Base-by-base conservation (phyloP, 2,113 vertebrate species). In the Marmota monax region DNA sequence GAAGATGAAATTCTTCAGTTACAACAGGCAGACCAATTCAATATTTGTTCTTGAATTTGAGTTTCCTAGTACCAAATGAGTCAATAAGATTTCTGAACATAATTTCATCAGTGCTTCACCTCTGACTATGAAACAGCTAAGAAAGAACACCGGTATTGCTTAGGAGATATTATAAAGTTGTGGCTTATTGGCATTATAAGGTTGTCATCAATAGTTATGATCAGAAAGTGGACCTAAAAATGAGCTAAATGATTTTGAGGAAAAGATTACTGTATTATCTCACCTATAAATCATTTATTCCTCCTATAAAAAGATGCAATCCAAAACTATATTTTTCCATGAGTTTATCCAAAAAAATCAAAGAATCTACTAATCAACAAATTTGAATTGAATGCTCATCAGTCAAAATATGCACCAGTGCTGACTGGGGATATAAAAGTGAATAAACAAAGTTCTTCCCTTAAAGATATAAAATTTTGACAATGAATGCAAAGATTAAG, bases 41-140 rank as follows among this genome's bases (percentile, higher is more conserved):
- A 76, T 70, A 76, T 88, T 94, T 48, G 2, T 76, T 92, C 25
- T 85, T 73, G 16, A 85, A 82, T 82, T 58, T 85, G 42, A 92
- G 4, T 39, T 27, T 10, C 51, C 32, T 42, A 63, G 34, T 76
- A 77, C 6, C 89, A 78, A 27, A 45, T 6, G 69, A 77, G 17
- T 72, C 58, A 87, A 8, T 77, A 88, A 27, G n/a, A 78, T 74
- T 48, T 45, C 11, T 93, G 7, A 39, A 61, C 10, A 65, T 56
- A 80, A 32, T 63, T 78, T 90, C 65, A 5, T 29, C 37, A 69
- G 2, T 42, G 27, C 6, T 69, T 79, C 37, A 72, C 18, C 4
- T 76, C 20, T 56, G 10, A 39, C 22, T 45, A 13, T 8, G 12
- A 58, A 90, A 87, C 22, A 67, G 9, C 45, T 37, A 83, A 65